Conservation (phyloP, 2,888 invertebrate genomes). For the Thalpophila matura region DNA sequence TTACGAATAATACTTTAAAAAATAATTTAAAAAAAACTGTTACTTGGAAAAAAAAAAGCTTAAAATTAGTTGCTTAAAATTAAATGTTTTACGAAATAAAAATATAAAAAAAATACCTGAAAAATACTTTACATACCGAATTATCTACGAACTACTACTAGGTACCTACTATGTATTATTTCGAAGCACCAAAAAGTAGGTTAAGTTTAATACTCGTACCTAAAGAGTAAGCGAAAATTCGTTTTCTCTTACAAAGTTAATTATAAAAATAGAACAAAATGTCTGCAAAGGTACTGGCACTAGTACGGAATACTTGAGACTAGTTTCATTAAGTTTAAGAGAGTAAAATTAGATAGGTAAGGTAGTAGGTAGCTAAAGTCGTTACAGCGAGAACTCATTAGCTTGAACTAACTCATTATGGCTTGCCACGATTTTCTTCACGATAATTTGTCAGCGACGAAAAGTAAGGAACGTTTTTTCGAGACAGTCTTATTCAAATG, state of each 20-base stretch:
- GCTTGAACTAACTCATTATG: conserved; percentile 35
- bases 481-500: conserved; percentile 24
- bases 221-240: not conserved
- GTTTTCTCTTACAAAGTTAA: not conserved
- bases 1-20: too few species aligned
- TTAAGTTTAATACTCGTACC: too few species aligned
- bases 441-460: conserved; percentile 42
- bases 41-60: too few species aligned
- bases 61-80: too few species aligned
- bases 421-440: conserved; percentile 37
- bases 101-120: too few species aligned
- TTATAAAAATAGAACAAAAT: not conserved
- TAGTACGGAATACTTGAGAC: not conserved
- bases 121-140: too few species aligned
- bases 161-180: too few species aligned
- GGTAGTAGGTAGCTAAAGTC: conserved; percentile 24
- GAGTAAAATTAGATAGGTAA: conserved; percentile 19
- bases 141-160: too few species aligned
- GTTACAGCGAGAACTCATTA: conserved; percentile 36
- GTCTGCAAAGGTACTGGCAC: not conserved
- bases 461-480: conserved; percentile 13
- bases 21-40: too few species aligned
- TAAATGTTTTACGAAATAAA: too few species aligned
- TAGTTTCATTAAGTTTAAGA: not conserved
- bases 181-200: not conserved